Evolutionary conservation across 2,113 vertebrate genomes (phyloP).

Genomic region (Rana temporaria): DNA sequence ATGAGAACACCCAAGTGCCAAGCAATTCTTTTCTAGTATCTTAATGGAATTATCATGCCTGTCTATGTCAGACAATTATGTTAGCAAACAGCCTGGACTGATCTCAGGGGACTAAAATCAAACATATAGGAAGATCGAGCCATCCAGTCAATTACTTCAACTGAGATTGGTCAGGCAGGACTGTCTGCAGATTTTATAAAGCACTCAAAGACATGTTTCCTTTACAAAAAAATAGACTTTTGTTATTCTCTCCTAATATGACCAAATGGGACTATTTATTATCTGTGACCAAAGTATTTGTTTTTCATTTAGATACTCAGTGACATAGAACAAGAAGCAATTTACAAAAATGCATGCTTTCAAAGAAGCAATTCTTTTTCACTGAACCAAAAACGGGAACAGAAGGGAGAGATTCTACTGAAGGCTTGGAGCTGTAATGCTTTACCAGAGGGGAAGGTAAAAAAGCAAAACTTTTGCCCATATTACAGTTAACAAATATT

Average conservation of each 20-base stretch:
- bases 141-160: too few species aligned
- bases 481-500: slow-evolving; percentile 26
- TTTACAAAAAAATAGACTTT: not conserved
- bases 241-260: not conserved
- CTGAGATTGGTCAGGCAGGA: too few species aligned
- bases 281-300: not conserved
- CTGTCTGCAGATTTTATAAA: not conserved
- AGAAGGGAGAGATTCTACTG: slow-evolving; percentile 59
- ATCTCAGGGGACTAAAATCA: too few species aligned
- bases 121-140: too few species aligned
- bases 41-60: too few species aligned
- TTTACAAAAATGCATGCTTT: slow-evolving; percentile 57
- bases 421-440: slow-evolving; percentile 49
- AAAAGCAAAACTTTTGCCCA: not conserved
- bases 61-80: too few species aligned
- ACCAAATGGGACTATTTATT: not conserved
- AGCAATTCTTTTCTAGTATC: too few species aligned
- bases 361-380: slow-evolving; percentile 66
- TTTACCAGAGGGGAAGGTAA: slow-evolving; percentile 61
- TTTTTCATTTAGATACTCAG: slow-evolving; percentile 64
- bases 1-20: too few species aligned
- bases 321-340: slow-evolving; percentile 63
- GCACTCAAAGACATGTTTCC: not conserved
- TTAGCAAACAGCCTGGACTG: too few species aligned
- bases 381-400: slow-evolving; percentile 51